Evolutionary conservation across 2,888 invertebrate species (phyloP), one percentile per base, ranked within the genome.

Genomic region (Schizotus pectinicornis): DNA sequence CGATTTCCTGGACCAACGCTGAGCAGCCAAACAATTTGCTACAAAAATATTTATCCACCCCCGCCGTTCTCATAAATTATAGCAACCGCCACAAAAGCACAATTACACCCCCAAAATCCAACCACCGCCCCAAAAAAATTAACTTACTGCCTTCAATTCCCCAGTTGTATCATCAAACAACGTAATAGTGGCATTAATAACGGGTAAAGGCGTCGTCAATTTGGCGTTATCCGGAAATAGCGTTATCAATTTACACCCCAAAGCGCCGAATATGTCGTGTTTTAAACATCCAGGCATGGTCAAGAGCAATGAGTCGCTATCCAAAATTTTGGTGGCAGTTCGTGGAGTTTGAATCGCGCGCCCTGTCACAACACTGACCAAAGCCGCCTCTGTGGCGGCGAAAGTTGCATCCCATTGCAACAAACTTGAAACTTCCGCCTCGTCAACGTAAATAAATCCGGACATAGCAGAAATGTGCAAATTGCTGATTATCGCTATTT

Each of bases 231-330:
- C 62, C 0, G 73, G 66, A 53, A 80, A 82, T 1, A 73, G 73
- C 1, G 82, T 82, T 1, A 84, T 81, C 51, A 84, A 54, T 71
- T 84, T 84, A 65, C 83, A 83, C n/a, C 80, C 82, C 41, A 84
- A 54, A 12, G 65, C 68, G 0, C 68, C 70, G 36, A 63, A 70
- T 22, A 61, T 60, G 13, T 72, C 52, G 32, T 68, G 70, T 22
- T 79, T 78, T 37, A 82, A 75, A 63, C 70, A 81, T 9, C 81
- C 81, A 1, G 82, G 81, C 83, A 83, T 82, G n/a, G 80, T 74
- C 0, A 81, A 51, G 31, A 81, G 38, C 11, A 75, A 63, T 35
- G 73, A 71, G 1, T 63, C 41, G 0, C 56, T 61, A 7, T 70
- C 65, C 5, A 43, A 59, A 1, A 68, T 56, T 6, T 60, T 33